Conservation (phyloP, 2,888 invertebrate species). For the Zootermopsis nevadensis region DNA sequence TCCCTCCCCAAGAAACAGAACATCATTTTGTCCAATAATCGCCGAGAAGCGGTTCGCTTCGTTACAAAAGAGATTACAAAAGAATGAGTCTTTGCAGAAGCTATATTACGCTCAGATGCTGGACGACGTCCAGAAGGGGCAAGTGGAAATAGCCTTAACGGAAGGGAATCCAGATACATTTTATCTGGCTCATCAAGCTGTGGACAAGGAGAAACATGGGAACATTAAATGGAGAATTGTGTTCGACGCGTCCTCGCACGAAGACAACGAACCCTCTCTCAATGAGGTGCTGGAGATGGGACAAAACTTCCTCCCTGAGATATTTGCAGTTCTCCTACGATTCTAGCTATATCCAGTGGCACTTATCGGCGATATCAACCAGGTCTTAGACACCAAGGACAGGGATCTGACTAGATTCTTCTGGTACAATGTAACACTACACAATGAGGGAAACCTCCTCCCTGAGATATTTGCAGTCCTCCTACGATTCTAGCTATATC, state of each 20-base stretch:
- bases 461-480: slow-evolving; percentile 28
- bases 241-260: background rate
- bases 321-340: too few species aligned
- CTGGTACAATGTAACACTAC: slow-evolving; percentile 20
- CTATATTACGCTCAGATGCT: background rate
- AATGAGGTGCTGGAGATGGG: background rate
- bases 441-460: slow-evolving; percentile 7
- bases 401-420: background rate
- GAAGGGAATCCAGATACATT: background rate
- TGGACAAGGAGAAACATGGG: background rate
- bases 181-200: background rate
- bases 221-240: background rate
- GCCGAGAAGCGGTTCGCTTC: background rate
- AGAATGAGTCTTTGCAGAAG: too few species aligned
- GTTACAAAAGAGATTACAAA: background rate
- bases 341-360: background rate
- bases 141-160: background rate
- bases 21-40: background rate
- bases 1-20: background rate
- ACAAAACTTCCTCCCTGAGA: background rate
- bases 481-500: background rate
- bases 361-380: background rate
- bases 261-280: background rate
- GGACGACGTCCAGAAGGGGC: background rate
- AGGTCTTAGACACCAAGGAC: background rate